A percentile compares a stretch with the other conserved stretches of the same genome.
phyloP scores from a whole-genome alignment of 2,888 invertebrate species.

The Trisateles emortualis region DNA sequence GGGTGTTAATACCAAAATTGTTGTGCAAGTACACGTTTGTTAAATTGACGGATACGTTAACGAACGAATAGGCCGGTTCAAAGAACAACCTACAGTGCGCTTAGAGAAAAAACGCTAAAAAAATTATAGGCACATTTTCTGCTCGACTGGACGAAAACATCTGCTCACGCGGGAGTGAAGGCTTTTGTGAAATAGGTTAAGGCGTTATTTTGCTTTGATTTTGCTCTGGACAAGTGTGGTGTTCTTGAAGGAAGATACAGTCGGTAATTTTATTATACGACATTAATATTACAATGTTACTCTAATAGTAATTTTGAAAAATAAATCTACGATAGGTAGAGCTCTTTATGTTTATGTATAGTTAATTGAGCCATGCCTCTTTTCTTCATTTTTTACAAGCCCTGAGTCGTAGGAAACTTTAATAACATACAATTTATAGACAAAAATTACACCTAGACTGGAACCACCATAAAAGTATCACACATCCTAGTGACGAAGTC shows the following conservation, averaged over 20 bases:
- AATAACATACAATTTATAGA: too few relatives aligned
- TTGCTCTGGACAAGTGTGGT: constrained; percentile 10
- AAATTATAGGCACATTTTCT: constrained; percentile 62
- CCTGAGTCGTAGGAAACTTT: too few relatives aligned
- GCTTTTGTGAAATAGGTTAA: constrained; percentile 45
- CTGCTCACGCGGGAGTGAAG: constrained; percentile 51
- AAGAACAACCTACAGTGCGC: constrained; percentile 58
- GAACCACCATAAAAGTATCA: too few relatives aligned
- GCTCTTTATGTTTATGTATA: too few relatives aligned
- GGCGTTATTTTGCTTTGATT: constrained; percentile 32
- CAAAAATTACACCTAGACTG: too few relatives aligned
- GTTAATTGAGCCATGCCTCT: too few relatives aligned
- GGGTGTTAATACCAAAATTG: constrained; percentile 12
- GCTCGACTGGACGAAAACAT: constrained; percentile 67
- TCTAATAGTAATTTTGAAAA: too few relatives aligned
- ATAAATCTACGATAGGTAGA: too few relatives aligned
- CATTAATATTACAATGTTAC: too few relatives aligned
- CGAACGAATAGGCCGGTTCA: constrained; percentile 70
- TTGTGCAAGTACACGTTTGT: constrained; percentile 19
- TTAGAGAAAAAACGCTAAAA: constrained; percentile 64
- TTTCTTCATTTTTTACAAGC: too few relatives aligned
- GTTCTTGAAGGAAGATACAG: constrained; percentile 14
- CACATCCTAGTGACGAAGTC: too few relatives aligned
- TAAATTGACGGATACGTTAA: constrained; percentile 58
- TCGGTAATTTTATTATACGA: neutral